phyloP scores from a whole-genome alignment of 64 coral and sea anemone species.

The Montipora capricornis region DNA sequence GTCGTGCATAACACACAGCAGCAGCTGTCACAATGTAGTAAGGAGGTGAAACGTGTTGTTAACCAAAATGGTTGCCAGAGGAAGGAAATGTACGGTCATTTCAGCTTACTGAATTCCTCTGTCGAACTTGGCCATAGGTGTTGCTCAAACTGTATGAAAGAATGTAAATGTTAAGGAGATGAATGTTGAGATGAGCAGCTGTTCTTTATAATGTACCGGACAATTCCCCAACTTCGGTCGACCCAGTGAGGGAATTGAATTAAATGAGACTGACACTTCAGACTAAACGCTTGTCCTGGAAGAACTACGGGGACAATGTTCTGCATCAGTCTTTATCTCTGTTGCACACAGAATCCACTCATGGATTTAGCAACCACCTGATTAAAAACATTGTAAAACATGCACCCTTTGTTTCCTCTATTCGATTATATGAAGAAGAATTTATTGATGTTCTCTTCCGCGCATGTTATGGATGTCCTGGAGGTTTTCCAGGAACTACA shows the following conservation, averaged over 20 bases:
- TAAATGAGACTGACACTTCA: not conserved
- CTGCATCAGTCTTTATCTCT: not conserved
- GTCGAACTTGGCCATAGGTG: not conserved
- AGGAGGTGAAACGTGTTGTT: not conserved
- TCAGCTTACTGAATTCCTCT: not conserved
- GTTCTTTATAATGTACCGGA: not conserved
- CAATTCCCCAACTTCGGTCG: not conserved
- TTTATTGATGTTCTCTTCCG: not conserved
- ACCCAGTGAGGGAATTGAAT: not conserved
- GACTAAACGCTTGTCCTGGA: not conserved
- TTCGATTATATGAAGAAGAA: not conserved
- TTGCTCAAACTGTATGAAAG: not conserved
- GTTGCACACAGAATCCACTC: not conserved
- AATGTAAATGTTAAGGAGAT: not conserved
- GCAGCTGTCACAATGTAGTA: not conserved
- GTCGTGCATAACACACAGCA: not conserved
- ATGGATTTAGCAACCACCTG: not conserved
- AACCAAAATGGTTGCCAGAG: not conserved
- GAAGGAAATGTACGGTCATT: not conserved
- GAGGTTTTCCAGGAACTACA: not conserved
- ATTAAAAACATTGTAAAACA: not conserved
- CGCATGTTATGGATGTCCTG: not conserved
- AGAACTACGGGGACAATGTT: not conserved
- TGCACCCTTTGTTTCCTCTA: not conserved
- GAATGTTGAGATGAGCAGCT: not conserved